phyloP scores from a whole-genome alignment of 2,797 vertebrate species.

The Sebastes alutus region DNA sequence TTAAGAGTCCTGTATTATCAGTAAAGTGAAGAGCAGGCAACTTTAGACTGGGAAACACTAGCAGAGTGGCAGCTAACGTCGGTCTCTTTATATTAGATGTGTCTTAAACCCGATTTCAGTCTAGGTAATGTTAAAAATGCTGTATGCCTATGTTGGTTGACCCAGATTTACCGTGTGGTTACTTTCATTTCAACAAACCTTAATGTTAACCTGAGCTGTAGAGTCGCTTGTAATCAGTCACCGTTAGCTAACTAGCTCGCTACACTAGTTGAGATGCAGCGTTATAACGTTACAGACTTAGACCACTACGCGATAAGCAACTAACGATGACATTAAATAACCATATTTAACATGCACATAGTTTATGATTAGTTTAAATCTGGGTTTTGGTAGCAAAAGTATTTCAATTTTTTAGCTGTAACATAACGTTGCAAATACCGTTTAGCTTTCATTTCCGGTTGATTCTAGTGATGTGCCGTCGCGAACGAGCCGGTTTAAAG shows the following conservation, averaged over 20 bases:
- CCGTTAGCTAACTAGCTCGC: constrained; percentile 42
- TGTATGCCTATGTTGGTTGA: neutral
- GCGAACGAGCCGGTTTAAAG: too few species aligned
- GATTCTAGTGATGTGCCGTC: too few species aligned
- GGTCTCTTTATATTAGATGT: neutral
- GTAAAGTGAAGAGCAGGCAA: neutral
- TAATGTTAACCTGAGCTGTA: neutral
- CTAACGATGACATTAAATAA: neutral
- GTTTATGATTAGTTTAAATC: neutral
- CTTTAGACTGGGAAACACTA: neutral
- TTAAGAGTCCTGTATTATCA: neutral
- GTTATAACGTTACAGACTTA: neutral
- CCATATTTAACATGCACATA: too few species aligned
- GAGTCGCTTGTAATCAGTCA: neutral
- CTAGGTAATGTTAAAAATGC: neutral
- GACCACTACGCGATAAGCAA: neutral
- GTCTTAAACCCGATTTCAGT: neutral
- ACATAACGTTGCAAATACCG: neutral
- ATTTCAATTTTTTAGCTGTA: neutral
- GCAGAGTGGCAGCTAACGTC: neutral
- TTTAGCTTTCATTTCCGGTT: neutral
- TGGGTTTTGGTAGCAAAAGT: neutral
- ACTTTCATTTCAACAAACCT: neutral
- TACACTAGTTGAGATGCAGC: neutral
- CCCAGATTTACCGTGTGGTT: neutral